A percentile compares a stretch with the other conserved stretches of the same genome.
Evolutionary conservation across 2,797 vertebrate genomes (phyloP).

Genomic region (Enteromius treurensis): DNA sequence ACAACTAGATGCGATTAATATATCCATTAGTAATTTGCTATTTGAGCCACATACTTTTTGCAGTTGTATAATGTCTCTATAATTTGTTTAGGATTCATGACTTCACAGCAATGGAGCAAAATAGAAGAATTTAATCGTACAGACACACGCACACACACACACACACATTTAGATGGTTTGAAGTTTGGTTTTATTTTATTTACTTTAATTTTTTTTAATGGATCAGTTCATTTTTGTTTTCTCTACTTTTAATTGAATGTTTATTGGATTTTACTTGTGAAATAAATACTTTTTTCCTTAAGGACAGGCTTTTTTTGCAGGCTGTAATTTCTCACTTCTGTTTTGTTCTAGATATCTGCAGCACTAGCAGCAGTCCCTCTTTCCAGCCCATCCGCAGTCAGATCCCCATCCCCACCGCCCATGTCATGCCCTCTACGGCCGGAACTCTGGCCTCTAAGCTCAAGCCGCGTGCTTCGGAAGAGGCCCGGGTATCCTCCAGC

Average conservation of each 20-base stretch:
- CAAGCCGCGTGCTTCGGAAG: conserved; percentile 74
- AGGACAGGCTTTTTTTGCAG: not conserved
- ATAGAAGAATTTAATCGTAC: not conserved
- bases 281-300: not conserved
- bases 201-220: not conserved
- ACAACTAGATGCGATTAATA: not conserved
- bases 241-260: too few relatives aligned
- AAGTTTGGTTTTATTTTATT: not conserved
- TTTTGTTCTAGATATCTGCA: conserved; percentile 82
- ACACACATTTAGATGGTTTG: too few relatives aligned
- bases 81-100: not conserved
- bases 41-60: not conserved
- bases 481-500: conserved; percentile 69
- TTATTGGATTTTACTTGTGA: not conserved
- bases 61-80: not conserved
- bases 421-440: conserved; percentile 97
- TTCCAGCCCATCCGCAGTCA: conserved; percentile 96
- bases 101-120: not conserved
- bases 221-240: too few relatives aligned
- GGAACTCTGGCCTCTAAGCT: conserved; percentile 82
- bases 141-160: too few relatives aligned
- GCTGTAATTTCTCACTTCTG: conserved; percentile 16
- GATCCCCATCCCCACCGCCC: conserved; percentile 94
- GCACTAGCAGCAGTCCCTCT: conserved; percentile 85
- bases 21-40: not conserved